Conservation (phyloP, 2,797 vertebrate species). For the Urosaurus nigricauda region DNA sequence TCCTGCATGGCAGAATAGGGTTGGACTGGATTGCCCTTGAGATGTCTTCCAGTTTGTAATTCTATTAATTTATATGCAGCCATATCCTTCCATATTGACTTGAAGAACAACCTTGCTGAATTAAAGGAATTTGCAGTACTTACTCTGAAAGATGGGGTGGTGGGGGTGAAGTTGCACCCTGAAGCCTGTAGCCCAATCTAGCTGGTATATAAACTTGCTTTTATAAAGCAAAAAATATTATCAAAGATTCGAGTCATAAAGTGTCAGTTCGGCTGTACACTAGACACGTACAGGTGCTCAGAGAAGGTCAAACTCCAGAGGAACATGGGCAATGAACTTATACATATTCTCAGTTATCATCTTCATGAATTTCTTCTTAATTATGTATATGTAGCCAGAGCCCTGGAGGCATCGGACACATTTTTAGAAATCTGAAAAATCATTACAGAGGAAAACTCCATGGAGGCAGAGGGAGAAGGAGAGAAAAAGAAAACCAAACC, state of each 20-base stretch:
- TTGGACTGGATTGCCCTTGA: no score
- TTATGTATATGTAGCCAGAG: slow-evolving; percentile 21
- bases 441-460: neutral
- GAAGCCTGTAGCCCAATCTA: no score
- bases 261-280: neutral
- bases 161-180: neutral
- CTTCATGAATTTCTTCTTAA: slow-evolving; percentile 38
- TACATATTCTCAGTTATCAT: slow-evolving; percentile 11
- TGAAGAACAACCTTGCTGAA: no score
- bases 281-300: neutral
- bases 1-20: no score
- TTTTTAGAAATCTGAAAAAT: slow-evolving; percentile 6
- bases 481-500: neutral
- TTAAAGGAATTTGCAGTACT: no score
- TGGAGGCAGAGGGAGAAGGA: neutral
- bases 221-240: neutral
- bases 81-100: no score
- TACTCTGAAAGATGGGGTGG: no score
- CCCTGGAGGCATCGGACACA: neutral
- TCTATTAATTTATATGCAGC: no score
- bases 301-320: slow-evolving; percentile 17
- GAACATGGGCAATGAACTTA: neutral
- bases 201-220: no score
- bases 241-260: neutral
- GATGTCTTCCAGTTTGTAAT: no score